Percentiles rank a stretch among this genome's conserved stretches.
Conservation (phyloP, 2,113 vertebrate genomes). For the Chionodraco myersi region DNA sequence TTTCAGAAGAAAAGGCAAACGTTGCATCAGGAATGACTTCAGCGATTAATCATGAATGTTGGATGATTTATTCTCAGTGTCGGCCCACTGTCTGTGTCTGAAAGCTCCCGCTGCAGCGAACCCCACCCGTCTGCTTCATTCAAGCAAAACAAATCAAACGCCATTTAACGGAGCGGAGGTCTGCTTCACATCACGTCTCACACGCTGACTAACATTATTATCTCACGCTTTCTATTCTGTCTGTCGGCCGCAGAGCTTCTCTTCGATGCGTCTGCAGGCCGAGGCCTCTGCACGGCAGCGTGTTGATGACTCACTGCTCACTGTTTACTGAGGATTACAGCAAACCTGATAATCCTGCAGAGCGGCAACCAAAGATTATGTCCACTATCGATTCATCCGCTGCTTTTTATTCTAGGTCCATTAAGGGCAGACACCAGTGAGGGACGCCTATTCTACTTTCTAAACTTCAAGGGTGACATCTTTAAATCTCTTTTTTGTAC, state of each 20-base stretch:
- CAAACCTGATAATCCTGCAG: slow-evolving; percentile 12
- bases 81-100: not conserved
- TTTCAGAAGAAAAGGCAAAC: not conserved
- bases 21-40: not conserved
- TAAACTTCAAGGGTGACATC: too few relatives aligned
- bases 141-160: slow-evolving; percentile 22
- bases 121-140: slow-evolving; percentile 3
- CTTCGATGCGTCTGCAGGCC: slow-evolving; percentile 3
- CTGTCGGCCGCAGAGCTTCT: not conserved
- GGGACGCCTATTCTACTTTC: too few relatives aligned
- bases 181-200: slow-evolving; percentile 47
- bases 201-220: slow-evolving; percentile 29
- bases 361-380: too few relatives aligned
- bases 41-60: too few relatives aligned
- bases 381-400: too few relatives aligned
- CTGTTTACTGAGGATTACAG: slow-evolving; percentile 9
- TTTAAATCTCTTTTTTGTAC: too few relatives aligned
- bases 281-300: not conserved
- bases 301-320: too few relatives aligned
- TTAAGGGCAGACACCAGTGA: too few relatives aligned
- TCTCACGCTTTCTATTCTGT: slow-evolving; percentile 5
- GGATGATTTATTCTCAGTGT: not conserved
- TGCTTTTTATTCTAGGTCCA: too few relatives aligned
- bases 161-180: not conserved
- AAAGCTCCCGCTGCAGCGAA: not conserved